Evolutionary conservation across 2,797 vertebrate genomes (phyloP), one percentile per base, ranked within the genome.

Genomic region (Poecilia gillii): DNA sequence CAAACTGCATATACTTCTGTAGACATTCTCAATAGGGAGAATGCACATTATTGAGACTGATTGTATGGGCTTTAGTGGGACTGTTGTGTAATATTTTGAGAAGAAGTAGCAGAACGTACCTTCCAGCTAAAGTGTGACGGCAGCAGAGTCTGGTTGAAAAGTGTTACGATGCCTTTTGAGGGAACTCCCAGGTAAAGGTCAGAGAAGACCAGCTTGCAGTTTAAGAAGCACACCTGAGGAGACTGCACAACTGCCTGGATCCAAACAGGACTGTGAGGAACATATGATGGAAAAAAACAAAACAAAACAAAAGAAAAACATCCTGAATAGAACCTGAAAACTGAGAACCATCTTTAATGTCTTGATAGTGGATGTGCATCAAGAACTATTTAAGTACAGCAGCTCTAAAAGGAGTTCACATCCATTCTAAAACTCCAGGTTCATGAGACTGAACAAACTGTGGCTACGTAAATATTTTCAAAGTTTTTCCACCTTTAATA

Each of bases 141-240:
- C 78, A 99, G 95, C 59, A 94, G 91, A 0, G 96, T 99, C 92
- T 97, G 97, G 83, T 99, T 99, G 90, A 96, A 93, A 74, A 99
- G 95, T 0, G 88, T 95, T 64, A 94, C 20, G 0, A 81, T 85
- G 4, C 89, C 90, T 74, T 81, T 92, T 3, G 90, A 81, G 47
- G 96, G 93, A 85, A 97, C 90, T 14, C 96, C 98, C 8, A 96
- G 1, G 85, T 96, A 98, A 87, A 98, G 91, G 70, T 96, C 95
- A 70, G 90, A 81, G 76, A 99, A 87, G 43, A 90, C 84, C 85
- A 99, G 87, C 77, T 94, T 85, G 87, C 95, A 96, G 85, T 85
- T 94, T 55, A 96, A 87, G 77, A 99, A 94, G 87, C 97, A 98
- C 0, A 89, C 96, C 2, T 91, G 94, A 51, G 98, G 97, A 68